These are phyloP conservation scores for Drosophila emarginata DNA, from an alignment of 2,888 invertebrate species.

Conservation along the genomic window DNA sequence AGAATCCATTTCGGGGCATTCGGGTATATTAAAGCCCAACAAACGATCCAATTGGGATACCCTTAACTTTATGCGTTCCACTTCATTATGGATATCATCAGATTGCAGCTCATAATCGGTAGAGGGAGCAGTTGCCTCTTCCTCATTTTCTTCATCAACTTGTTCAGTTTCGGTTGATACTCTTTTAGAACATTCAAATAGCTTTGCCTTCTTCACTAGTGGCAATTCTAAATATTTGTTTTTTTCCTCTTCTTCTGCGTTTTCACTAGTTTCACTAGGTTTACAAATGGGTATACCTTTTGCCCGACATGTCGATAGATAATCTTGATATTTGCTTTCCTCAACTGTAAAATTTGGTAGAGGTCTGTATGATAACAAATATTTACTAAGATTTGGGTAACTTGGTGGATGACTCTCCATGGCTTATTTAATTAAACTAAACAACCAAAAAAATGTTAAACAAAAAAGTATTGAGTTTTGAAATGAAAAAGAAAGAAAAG, in stretches of 20 bases:
- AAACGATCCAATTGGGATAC: slow-evolving; percentile 28
- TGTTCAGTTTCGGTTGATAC: not conserved
- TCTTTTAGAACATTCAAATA: slow-evolving; percentile 21
- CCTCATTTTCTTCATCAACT: not conserved
- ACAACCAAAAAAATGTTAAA: not conserved
- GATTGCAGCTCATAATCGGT: slow-evolving; percentile 10
- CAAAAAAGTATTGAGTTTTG: not conserved
- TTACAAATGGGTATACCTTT: not conserved
- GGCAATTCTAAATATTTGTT: not conserved
- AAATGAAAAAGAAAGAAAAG: not conserved
- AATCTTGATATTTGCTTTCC: too few relatives aligned
- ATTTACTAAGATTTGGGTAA: not conserved
- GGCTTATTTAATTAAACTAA: not conserved
- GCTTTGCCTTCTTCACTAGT: not conserved
- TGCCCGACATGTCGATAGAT: not conserved
- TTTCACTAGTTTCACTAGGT: not conserved
- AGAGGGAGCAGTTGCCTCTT: not conserved
- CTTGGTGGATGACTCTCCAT: not conserved
- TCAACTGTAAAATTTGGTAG: not conserved
- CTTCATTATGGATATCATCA: slow-evolving; percentile 28
- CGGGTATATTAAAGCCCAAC: slow-evolving; percentile 17
- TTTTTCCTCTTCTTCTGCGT: not conserved
- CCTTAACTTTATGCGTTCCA: slow-evolving; percentile 5
- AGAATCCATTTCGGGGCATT: slow-evolving; percentile 29
- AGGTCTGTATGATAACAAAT: not conserved